Evolutionary conservation across 2,888 invertebrate genomes (phyloP), one percentile per base, ranked within the genome.

Genomic region (Cepaea hortensis): DNA sequence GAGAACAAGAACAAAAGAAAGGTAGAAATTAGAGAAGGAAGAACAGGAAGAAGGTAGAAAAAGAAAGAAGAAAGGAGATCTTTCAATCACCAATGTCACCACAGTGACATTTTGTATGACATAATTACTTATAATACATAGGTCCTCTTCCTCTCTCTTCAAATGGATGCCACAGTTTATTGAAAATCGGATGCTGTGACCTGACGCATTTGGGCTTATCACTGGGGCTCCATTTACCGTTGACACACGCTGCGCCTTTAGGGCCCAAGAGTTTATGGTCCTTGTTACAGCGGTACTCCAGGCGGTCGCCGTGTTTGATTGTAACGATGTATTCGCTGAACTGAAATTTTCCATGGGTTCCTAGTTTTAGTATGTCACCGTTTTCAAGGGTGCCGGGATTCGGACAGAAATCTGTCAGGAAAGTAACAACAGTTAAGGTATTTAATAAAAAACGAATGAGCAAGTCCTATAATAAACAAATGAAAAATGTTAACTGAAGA

Each of bases 201-300:
- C 97, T 96, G 0, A 97, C 95, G 92, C 98, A 98, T 96, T 91
- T 90, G 0, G 98, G 98, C 81, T 98, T 94, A 91, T 97, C 96
- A 90, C 96, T 96, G 0, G 99, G 99, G 89, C 98, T 97, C 99
- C 99, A 99, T 88, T 96, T 96, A 0, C 98, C 98, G 11, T 98
- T 97, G 55, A 99, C 96, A 91, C 99, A 99, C 0, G 98, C 99
- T 0, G 99, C 98, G 90, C 96, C 96, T 0, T 97, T 97, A 90
- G 96, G 96, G 1, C 98, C 98, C 55, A 96, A 96, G 61, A 98
- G 94, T 0, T 97, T 97, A 93, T 97, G 98, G 0, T 98, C 98
- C 92, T 97, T 97, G 91, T 98, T 97, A 93, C 98, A 99, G 92
- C 98, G 98, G 94, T 98, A 99, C 97, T 98, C 97, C 86, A 95